These are phyloP conservation scores for Babyrousa celebensis DNA, from an alignment of 2,797 vertebrate species.

Conservation along the genomic window DNA sequence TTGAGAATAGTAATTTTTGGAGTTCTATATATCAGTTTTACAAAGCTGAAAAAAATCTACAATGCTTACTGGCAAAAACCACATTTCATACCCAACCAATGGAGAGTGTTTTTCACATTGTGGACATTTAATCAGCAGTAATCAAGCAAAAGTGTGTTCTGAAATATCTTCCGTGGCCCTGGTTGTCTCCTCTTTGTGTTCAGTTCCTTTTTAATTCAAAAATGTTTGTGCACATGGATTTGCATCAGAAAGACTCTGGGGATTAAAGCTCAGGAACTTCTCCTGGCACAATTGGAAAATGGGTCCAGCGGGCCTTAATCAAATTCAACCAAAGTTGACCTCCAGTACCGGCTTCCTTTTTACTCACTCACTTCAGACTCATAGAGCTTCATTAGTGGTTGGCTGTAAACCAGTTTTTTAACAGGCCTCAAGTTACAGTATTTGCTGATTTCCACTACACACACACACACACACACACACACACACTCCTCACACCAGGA, in stretches of 20 bases:
- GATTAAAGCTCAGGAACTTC: constrained; percentile 21
- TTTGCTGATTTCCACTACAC: neutral
- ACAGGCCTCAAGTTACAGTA: neutral
- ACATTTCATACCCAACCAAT: constrained; percentile 40
- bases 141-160: constrained; percentile 20
- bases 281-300: constrained; percentile 41
- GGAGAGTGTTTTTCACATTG: neutral
- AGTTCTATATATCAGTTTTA: constrained; percentile 71
- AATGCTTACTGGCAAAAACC: constrained; percentile 34
- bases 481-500: neutral
- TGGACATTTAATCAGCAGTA: constrained; percentile 59
- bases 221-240: neutral
- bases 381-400: neutral
- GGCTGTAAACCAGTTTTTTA: constrained; percentile 6
- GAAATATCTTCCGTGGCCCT: neutral
- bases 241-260: constrained; percentile 53
- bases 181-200: constrained; percentile 53
- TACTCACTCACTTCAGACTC: neutral
- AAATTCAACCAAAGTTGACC: neutral
- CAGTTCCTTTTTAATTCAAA: constrained; percentile 63
- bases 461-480: neutral
- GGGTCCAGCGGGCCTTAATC: neutral
- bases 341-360: neutral
- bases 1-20: constrained; percentile 73
- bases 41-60: constrained; percentile 67